A percentile compares a stretch with the other conserved stretches of the same genome.
phyloP scores from a whole-genome alignment of 2,797 vertebrate species.

The Sitta carolinensis region DNA sequence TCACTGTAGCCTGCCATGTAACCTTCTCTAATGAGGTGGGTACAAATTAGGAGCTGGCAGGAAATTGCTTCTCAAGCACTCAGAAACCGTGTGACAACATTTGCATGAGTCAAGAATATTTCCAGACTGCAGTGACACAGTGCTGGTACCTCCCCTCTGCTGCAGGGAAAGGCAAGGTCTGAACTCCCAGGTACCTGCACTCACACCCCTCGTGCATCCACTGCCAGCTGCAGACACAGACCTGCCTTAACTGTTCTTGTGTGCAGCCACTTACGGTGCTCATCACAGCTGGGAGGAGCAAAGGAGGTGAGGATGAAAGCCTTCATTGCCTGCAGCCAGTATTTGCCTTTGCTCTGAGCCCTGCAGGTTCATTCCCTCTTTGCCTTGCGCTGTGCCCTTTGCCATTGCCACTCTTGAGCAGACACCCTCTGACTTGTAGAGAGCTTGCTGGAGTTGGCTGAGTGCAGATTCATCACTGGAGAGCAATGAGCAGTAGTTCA shows the following conservation, averaged over 20 bases:
- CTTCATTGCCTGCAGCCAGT: background rate
- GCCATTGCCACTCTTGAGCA: background rate
- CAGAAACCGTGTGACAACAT: background rate
- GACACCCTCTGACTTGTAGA: background rate
- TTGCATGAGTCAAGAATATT: constrained; percentile 50
- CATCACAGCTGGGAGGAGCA: background rate
- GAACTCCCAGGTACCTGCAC: background rate
- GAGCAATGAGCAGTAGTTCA: background rate
- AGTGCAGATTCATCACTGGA: background rate
- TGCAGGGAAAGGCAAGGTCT: background rate
- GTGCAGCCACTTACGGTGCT: background rate
- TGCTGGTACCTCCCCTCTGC: background rate
- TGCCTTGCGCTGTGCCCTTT: background rate
- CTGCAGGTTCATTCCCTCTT: background rate
- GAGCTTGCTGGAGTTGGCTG: background rate
- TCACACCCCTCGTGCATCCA: background rate
- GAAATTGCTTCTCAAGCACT: constrained; percentile 40
- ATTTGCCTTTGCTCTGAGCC: background rate
- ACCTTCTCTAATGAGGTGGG: constrained; percentile 21
- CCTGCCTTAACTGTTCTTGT: background rate
- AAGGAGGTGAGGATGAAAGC: background rate
- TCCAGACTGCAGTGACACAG: background rate
- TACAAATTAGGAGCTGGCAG: constrained; percentile 20
- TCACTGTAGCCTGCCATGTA: background rate
- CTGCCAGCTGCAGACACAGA: background rate